Base-by-base conservation (phyloP, 2,797 vertebrate genomes). In the Sorex maritimensis region DNA sequence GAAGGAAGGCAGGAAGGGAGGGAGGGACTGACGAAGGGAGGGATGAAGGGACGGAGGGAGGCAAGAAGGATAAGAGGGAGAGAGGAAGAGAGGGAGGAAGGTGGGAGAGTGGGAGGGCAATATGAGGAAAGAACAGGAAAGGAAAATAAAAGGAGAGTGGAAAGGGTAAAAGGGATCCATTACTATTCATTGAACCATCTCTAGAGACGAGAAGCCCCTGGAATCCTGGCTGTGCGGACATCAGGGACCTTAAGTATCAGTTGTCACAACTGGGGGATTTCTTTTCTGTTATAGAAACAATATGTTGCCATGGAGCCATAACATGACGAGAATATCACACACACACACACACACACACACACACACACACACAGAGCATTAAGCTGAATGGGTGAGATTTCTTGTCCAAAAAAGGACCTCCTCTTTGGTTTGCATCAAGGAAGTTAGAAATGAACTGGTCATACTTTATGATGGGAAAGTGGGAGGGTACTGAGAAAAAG, bases 1-100 rank as follows among this genome's bases (percentile, higher is more conserved):
- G 17, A 44, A 55, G 26, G 46, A 65, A 8, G n/a, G 6, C 15
- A 7, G 1, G 5, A 8, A 12, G 23, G 8, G 6, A 1, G 5
- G 2, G 4, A 41, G 34, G 7, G 26, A 19, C 6, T 34, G 6
- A 72, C 10, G 11, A 19, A 11, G 9, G 2, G 6, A 24, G 14
- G 6, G 11, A 52, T 30, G 14, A 0, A 1, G 1, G 6, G 4
- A 5, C 13, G 6, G 2, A 11, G 46, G n/a, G 30, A 17, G 13
- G 5, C 1, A 5, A 11, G 1, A 5, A 1, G 17, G 1, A 2
- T 17, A 4, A 9, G 4, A 44, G 2, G 15, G 1, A 26, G 6
- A 26, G 5, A 4, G 34, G 4, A 9, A 19, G 8, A 10, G 17
- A 34, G 2, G 1, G 9, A 14, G 2, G 4, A 30, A 19, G 34